Evolutionary conservation across 2,113 vertebrate genomes (phyloP).

Genomic region (Cavia aperea): DNA sequence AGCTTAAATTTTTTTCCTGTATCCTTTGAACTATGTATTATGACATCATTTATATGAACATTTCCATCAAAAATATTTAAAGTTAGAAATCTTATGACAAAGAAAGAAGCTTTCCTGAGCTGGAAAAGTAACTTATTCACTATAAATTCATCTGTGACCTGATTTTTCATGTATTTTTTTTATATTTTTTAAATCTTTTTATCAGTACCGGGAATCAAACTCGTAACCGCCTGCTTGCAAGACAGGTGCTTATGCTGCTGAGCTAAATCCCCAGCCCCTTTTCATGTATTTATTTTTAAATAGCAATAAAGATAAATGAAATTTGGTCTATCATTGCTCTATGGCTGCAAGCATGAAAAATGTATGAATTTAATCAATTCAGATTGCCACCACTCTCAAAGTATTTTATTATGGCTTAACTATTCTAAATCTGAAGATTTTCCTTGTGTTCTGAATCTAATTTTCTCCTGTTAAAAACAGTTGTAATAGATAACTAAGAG

Average conservation of each 20-base stretch:
- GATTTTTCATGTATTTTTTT: neutral
- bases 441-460: neutral
- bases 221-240: too few species aligned
- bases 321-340: neutral
- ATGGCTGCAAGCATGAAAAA: neutral
- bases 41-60: neutral
- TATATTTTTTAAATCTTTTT: neutral
- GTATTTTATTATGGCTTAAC: slow-evolving; percentile 10
- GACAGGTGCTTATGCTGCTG: too few species aligned
- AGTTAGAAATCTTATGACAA: neutral
- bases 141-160: neutral
- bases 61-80: slow-evolving; percentile 31
- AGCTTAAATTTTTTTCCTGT: neutral
- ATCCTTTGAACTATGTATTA: neutral
- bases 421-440: slow-evolving; percentile 8
- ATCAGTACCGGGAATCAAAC: too few species aligned
- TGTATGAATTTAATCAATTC: slow-evolving; percentile 13
- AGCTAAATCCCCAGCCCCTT: neutral
- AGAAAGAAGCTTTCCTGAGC: neutral
- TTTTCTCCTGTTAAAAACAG: neutral
- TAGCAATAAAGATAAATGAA: slow-evolving; percentile 22
- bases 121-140: neutral
- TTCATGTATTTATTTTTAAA: neutral
- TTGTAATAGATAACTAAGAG: neutral
- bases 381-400: neutral